Evolutionary conservation across 2,113 vertebrate species (phyloP).

Genomic region (Dinomys branickii): DNA sequence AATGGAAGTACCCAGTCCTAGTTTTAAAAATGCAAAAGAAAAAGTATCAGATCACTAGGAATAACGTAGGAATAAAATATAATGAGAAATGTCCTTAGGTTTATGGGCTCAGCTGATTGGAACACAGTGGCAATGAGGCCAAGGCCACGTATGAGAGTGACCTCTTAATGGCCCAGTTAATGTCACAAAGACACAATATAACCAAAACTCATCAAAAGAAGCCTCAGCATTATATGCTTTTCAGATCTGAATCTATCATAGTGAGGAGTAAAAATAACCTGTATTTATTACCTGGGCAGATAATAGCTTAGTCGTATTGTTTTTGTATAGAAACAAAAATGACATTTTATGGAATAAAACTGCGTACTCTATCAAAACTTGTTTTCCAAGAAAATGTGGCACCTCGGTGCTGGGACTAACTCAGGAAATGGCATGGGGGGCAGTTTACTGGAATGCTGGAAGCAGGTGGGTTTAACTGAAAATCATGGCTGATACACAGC

Average conservation of each 20-base stretch:
- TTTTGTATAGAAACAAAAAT: conserved; percentile 1
- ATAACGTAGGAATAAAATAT: no score
- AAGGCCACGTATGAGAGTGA: neutral
- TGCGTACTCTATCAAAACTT: neutral
- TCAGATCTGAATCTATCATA: neutral
- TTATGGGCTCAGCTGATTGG: neutral
- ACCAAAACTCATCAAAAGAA: neutral
- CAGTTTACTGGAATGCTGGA: neutral
- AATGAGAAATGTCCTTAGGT: neutral
- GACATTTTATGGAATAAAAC: neutral
- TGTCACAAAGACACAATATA: conserved; percentile 1
- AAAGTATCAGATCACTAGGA: neutral
- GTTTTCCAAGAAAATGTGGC: neutral
- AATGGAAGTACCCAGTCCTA: neutral
- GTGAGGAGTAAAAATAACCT: neutral
- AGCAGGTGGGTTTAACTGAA: neutral
- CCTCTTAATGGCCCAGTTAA: conserved; percentile 2
- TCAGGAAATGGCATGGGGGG: neutral
- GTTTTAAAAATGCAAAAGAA: conserved; percentile 13
- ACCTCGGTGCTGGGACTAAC: neutral
- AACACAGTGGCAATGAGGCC: neutral
- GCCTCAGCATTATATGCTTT: neutral
- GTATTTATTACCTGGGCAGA: neutral
- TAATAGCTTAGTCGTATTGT: neutral
- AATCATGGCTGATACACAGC: neutral